Conservation (phyloP, 2,888 invertebrate species). For the Ennomos erosarius region DNA sequence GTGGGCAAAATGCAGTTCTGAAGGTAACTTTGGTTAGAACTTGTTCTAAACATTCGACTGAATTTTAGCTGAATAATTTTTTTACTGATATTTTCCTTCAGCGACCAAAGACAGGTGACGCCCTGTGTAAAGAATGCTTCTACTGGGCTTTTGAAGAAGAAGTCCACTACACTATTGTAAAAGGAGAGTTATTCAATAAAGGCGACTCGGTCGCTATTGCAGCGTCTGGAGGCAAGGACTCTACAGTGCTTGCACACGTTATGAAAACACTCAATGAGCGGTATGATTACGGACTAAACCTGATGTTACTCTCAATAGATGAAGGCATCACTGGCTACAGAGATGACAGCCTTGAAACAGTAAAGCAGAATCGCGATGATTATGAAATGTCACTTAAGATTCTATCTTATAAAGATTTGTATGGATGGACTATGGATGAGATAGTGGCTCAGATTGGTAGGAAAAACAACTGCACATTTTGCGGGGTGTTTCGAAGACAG, state of each 20-base stretch:
- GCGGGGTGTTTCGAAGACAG: conserved; percentile 97
- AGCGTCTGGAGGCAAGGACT: conserved; percentile 98
- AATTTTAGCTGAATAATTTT: too few relatives aligned
- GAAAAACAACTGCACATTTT: conserved; percentile 98
- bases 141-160: conserved; percentile 97
- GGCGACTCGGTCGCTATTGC: conserved; percentile 96
- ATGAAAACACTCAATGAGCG: conserved; percentile 96
- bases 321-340: conserved; percentile 98
- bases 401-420: conserved; percentile 97
- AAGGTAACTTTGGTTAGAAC: conserved; percentile 83
- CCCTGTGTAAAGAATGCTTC: conserved; percentile 97
- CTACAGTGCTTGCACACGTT: conserved; percentile 98
- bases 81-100: conserved; percentile 55
- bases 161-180: conserved; percentile 95
- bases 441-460: conserved; percentile 94
- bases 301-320: conserved; percentile 97
- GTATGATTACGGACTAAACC: conserved; percentile 94
- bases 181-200: conserved; percentile 91
- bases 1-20: conserved; percentile 90
- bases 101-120: conserved; percentile 96
- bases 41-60: too few relatives aligned
- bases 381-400: conserved; percentile 97
- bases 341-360: conserved; percentile 98
- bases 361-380: conserved; percentile 96
- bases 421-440: conserved; percentile 99